A percentile compares a stretch with the other conserved stretches of the same genome.
These are phyloP conservation scores for Apodemia zela DNA, from an alignment of 2,888 invertebrate species.

Conservation along the genomic window DNA sequence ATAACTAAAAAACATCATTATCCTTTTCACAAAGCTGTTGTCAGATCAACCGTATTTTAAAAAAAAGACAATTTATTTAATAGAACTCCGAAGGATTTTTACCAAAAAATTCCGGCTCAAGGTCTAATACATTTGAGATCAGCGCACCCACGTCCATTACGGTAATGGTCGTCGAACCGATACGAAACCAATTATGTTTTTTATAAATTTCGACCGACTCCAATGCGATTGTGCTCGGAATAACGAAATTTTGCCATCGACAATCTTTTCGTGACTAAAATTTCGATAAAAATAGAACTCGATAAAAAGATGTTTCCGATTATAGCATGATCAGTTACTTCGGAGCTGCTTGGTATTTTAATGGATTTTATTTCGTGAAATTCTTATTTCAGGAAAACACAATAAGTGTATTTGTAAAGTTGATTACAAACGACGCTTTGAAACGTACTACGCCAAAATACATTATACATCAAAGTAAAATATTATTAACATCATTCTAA, in stretches of 20 bases:
- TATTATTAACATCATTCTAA: too few relatives aligned
- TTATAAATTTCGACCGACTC: slow-evolving; percentile 30
- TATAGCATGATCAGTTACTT: slow-evolving; percentile 6
- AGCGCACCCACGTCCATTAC: slow-evolving; percentile 48
- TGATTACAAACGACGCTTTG: too few relatives aligned
- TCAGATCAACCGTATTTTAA: not conserved
- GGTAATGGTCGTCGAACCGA: slow-evolving; percentile 49
- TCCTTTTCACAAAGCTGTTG: not conserved
- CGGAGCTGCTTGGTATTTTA: slow-evolving; percentile 1
- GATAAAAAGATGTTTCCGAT: slow-evolving; percentile 22
- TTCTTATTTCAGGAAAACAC: not conserved
- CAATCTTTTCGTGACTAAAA: slow-evolving; percentile 28
- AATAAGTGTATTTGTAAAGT: not conserved
- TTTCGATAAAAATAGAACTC: slow-evolving; percentile 25
- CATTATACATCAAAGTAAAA: too few relatives aligned
- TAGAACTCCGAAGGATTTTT: not conserved
- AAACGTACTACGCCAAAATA: too few relatives aligned
- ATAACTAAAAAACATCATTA: not conserved
- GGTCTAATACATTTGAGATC: slow-evolving; percentile 44
- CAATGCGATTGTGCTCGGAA: slow-evolving; percentile 25
- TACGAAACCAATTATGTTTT: slow-evolving; percentile 58
- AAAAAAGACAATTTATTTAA: slow-evolving; percentile 10
- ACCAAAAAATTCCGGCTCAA: slow-evolving; percentile 10
- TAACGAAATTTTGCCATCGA: slow-evolving; percentile 25
- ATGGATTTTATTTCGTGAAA: slow-evolving; percentile 4